Conservation (phyloP, 2,888 invertebrate species). For the Lamellibrachia satsuma region DNA sequence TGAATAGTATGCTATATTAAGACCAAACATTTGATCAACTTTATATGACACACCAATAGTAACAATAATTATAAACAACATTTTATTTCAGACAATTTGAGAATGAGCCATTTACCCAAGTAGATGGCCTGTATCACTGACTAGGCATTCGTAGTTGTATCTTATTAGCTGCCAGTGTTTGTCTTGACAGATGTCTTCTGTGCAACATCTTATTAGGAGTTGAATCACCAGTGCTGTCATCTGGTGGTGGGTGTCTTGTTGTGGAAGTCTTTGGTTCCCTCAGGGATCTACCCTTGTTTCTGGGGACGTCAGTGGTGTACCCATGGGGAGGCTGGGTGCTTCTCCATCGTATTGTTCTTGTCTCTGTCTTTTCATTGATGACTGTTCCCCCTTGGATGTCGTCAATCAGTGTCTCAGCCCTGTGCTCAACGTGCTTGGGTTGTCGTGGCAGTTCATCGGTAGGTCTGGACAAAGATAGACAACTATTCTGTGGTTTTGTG, state of each 20-base stretch:
- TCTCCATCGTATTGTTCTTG: background rate
- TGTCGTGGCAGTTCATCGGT: background rate
- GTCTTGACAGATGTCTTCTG: background rate
- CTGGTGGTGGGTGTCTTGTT: background rate
- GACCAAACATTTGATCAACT: background rate
- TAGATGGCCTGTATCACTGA: background rate
- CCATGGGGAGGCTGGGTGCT: background rate
- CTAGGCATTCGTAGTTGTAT: slow-evolving; percentile 12
- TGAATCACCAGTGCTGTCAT: background rate
- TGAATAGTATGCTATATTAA: background rate
- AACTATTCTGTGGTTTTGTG: background rate
- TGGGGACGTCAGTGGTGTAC: background rate
- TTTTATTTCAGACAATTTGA: background rate
- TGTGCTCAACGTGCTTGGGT: background rate
- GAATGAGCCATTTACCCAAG: background rate
- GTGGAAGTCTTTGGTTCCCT: background rate
- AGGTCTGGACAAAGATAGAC: background rate
- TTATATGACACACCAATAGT: background rate
- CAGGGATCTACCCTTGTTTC: background rate
- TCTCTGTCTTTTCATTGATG: background rate
- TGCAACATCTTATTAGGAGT: background rate
- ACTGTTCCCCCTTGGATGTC: background rate
- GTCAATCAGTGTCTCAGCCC: background rate
- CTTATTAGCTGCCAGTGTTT: background rate
- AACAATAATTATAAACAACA: background rate